Evolutionary conservation across 2,113 vertebrate genomes (phyloP), one percentile per base, ranked within the genome.

Genomic region (Aix galericulata): DNA sequence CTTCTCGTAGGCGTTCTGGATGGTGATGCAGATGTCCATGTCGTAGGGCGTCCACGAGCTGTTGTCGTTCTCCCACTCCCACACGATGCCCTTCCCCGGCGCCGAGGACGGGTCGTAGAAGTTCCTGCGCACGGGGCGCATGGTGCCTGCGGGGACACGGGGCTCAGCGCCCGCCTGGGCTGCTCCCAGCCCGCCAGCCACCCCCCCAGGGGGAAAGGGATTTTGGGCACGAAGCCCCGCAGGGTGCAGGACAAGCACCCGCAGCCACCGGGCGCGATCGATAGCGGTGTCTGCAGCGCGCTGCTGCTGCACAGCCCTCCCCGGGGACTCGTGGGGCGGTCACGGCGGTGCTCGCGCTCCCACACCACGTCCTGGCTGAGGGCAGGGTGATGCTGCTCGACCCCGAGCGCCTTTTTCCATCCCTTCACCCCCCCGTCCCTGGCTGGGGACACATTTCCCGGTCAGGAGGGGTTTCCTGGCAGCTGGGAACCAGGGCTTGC

Each of bases 1-100:
- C 98, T 99, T 99, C 98, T 99, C 99, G 17, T 99, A 99, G 92
- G 99, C 99, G 5, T 99, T 99, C 98, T 99, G 99, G 97, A 99
- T 99, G 97, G 99, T 99, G 94, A 99, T 99, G 71, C 99, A 99
- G 97, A 99, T 99, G 97, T 99, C 99, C 99, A 99, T 99, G 97
- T 99, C 99, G 16, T 99, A 99, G 17, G 99, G 98, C 0, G 99
- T 99, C 99, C 99, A 99, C 9, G 98, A 98, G 82, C 98, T 98
- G 21, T 97, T 98, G 96, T 99, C 99, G 11, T 98, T 99, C 97
- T 99, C 99, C 99, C 99, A 99, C 78, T 99, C 99, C 99, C 99
- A 99, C 79, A 99, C 99, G 63, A 99, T 98, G 32, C 99, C 99
- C 97, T 99, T 99, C 23, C 99, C 99, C 0, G 99, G 99, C 1